Base-by-base conservation (phyloP, 2,888 invertebrate species). In the Branchinecta sandiegonensis region DNA sequence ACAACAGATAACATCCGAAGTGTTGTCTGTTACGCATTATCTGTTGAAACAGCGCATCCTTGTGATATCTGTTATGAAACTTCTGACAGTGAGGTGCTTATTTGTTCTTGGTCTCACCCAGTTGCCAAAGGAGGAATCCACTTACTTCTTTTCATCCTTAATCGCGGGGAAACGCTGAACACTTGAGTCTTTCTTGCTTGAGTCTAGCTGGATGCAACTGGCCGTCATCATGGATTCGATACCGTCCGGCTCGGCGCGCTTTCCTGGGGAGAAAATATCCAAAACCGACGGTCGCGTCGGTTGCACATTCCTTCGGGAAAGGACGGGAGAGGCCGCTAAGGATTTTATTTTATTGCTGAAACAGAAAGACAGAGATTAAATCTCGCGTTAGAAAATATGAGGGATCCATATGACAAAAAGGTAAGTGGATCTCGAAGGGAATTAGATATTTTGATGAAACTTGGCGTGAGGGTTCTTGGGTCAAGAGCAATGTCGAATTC, bases 221-320 rank as follows among this genome's bases (percentile, higher is more conserved):
- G 63, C 63, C n/a, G 14, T 56, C 63, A 56, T 56, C 63, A 56
- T 56, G 23, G 63, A 56, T 56, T 56, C 63, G 14, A 56, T 23
- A 8, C 63, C 63, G n/a, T 56, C 63, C 23, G 63, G 63, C 23
- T 56, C 63, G n/a, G 63, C n/a, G n/a, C 63, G 8, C 63, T 56
- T 56, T 56, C 63, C 63, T 17, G 63, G 63, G 8, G 63, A 56
- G 63, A 56, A 56, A 56, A 56, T n/a, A 23, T 56, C 63, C n/a
- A 56, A 10, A 10, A 56, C 63, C 8, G 63, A 17, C 9, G 63
- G 63, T 23, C 63, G 63, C 10, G 63, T 23, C n/a, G 63, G 63
- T 17, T 56, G 23, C 14, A 17, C 23, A n/a, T 17, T 23, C 11
- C 63, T 56, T 56, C 63, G 63, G 63, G 63, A 56, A n/a, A 10